Base-by-base conservation (phyloP, 2,797 vertebrate genomes). In the Tiaroga cobitis region DNA sequence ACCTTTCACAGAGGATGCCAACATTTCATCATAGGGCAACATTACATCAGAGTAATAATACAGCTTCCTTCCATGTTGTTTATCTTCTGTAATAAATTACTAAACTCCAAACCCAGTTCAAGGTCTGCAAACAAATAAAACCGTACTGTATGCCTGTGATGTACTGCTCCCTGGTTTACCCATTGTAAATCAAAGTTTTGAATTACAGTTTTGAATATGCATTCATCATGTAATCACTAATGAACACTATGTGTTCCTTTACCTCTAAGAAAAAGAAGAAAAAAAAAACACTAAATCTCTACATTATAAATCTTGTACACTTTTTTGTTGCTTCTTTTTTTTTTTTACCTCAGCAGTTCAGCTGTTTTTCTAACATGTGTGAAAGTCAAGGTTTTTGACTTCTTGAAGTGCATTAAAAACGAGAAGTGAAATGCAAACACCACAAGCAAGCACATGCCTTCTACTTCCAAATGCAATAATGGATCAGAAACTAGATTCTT, bases 21-120 rank as follows among this genome's bases (percentile, higher is more conserved):
- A 32, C 69, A 51, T 83, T 88, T 49, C 81, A 72, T 85, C 85
- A 87, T 68, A 59, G 43, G 54, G 59, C 43, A 73, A 24, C 59
- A 72, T 83, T 85, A 86, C 85, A 72, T 87, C 80, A 83, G n/a
- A 37, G 65, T 83, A 80, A 81, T 79, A 87, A 86, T 85, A 83
- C 74, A 32, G 59, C 83, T 82, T 87, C 34, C 68, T 78, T 83
- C 37, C 63, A 56, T 34, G 8, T 73, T 88, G 79, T 83, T 89
- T 83, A 88, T 81, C 83, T 81, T 87, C 67, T 65, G 65, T 81
- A 77, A 84, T 86, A 85, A 65, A 77, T 78, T 46, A 80, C 49
- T 65, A 4, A 65, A 19, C 63, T 46, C 39, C 19, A 73, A 65
- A 86, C 87, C 81, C 83, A 84, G 83, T 59, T 70, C 59, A 54